A percentile compares a stretch with the other conserved stretches of the same genome.
phyloP scores from a whole-genome alignment of 2,113 vertebrate species.

The Trichomycterus rosablanca region DNA sequence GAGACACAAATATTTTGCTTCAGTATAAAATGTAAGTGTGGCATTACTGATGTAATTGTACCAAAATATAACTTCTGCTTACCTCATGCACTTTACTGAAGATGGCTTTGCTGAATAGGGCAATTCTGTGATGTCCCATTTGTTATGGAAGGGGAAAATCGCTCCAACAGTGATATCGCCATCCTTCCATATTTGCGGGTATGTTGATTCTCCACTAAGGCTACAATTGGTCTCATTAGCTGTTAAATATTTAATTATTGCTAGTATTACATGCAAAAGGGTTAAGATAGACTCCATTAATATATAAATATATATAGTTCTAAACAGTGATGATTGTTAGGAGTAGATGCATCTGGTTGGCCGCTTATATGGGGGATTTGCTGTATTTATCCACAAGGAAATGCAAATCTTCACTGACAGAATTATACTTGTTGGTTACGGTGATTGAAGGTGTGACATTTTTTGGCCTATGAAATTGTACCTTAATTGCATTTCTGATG shows the following conservation, averaged over 20 bases:
- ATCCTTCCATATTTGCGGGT: constrained; percentile 33
- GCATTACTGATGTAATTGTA: too few relatives aligned
- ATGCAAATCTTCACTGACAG: constrained; percentile 7
- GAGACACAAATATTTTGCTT: not conserved
- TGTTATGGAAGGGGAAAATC: constrained; percentile 40
- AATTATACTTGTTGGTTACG: not conserved
- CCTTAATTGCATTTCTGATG: too few relatives aligned
- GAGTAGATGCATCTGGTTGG: too few relatives aligned
- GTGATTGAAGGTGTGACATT: constrained; percentile 8
- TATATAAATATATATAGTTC: not conserved
- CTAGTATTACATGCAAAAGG: constrained; percentile 23
- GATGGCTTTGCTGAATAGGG: constrained; percentile 20
- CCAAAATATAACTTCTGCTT: not conserved
- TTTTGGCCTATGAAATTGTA: too few relatives aligned
- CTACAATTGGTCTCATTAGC: constrained; percentile 20
- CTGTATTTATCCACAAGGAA: constrained; percentile 22
- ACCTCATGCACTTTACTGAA: constrained; percentile 31
- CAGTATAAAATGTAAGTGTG: not conserved
- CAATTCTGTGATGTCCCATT: constrained; percentile 19
- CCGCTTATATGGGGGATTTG: not conserved
- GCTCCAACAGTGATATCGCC: constrained; percentile 36
- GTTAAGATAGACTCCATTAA: constrained; percentile 28
- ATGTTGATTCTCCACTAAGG: constrained; percentile 13
- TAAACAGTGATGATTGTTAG: not conserved
- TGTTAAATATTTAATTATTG: constrained; percentile 20